Evolutionary conservation across 2,113 vertebrate genomes (phyloP).

Genomic region (Ochotona curzoniae): DNA sequence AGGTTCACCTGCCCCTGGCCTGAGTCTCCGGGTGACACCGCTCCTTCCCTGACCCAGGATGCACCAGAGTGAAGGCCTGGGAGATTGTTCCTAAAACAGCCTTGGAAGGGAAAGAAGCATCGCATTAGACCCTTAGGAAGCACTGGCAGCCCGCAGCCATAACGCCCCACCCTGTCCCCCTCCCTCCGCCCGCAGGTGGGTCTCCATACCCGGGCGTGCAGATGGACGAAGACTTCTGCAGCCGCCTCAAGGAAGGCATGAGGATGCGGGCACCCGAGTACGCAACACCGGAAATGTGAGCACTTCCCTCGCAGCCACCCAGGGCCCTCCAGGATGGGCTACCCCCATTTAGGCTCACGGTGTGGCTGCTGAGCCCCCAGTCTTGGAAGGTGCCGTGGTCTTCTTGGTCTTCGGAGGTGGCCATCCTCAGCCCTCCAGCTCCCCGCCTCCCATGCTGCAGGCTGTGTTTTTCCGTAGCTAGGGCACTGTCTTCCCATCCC

Average conservation of each 20-base stretch:
- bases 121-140: rapidly evolving
- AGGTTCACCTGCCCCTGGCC: background rate
- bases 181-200: constrained; percentile 86
- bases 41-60: background rate
- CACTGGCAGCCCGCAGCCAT: background rate
- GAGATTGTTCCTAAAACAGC: background rate
- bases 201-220: constrained; percentile 96
- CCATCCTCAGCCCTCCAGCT: too few relatives aligned
- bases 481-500: background rate
- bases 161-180: background rate
- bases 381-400: too few relatives aligned
- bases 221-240: constrained; percentile 97
- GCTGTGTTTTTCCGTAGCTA: background rate
- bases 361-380: too few relatives aligned
- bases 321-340: too few relatives aligned
- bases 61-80: background rate
- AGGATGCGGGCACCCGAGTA: constrained; percentile 95
- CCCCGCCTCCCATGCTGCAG: background rate
- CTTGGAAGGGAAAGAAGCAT: background rate
- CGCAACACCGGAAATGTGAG: constrained; percentile 94
- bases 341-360: too few relatives aligned
- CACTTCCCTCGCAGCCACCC: rapidly evolving
- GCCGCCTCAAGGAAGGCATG: constrained; percentile 93
- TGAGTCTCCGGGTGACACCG: background rate
- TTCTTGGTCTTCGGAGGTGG: background rate